Base-by-base conservation (phyloP, 2,797 vertebrate genomes). In the Pangasius djambal region DNA sequence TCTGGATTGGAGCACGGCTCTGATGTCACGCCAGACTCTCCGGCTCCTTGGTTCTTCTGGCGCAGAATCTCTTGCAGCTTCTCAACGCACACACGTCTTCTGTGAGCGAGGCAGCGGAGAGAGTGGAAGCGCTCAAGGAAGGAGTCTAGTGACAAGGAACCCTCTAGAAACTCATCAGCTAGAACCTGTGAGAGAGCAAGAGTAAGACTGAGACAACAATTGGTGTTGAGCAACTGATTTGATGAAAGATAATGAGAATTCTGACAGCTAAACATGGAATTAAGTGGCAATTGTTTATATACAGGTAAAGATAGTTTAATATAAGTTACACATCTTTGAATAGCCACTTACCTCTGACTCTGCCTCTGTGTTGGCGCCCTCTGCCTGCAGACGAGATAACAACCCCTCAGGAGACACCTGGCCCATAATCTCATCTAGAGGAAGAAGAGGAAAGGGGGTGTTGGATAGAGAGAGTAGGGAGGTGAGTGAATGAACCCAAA, bases 91-190 rank as follows among this genome's bases (percentile, higher is more conserved):
- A 98, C 97, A 0, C 98, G 96, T 87, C 98, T 95, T 88, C 96
- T 94, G 92, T 98, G 98, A 70, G 97, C 97, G 15, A 99, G 92
- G 9, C 93, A 97, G 89, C 98, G 96, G 93, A 97, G 95, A 8
- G 95, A 91, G 0, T 95, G 94, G 90, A 98, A 99, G 77, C 93
- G 94, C 88, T 99, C 98, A 0, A 98, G 96, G 91, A 99, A 99
- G 0, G 94, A 95, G 85, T 99, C 98, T 94, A 99, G 86, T 0
- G 95, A 90, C 89, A 97, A 94, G 12, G 96, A 96, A 0, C 98
- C 98, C 88, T 97, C 97, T 92, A 99, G 95, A 93, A 98, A 99
- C 86, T 95, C 96, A 92, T 99, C 97, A 0, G 98, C 98, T 93
- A 98, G 94, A 89, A 94, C 94, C 98, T 99, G 92, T 57, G 5